Evolutionary conservation across 2,888 invertebrate genomes (phyloP), one percentile per base, ranked within the genome.

Genomic region (Limulus polyphemus): DNA sequence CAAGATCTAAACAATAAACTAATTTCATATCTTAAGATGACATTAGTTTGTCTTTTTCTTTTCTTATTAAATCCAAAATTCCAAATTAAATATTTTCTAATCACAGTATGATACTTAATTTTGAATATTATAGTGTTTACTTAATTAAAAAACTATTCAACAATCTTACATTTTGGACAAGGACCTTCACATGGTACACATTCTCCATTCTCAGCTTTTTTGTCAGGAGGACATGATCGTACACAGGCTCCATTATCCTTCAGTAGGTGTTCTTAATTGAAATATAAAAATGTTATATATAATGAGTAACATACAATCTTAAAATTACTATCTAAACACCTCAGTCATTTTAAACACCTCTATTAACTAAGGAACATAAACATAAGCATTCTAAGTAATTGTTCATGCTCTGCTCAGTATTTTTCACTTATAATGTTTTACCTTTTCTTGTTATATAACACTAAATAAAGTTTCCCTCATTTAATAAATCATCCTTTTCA

Each of bases 191-290:
- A 97, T 0, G 88, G 86, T 16, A 92, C 90, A 74, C 94, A 95
- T 75, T 93, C 92, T 14, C 90, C 90, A 69, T 89, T 86, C 58
- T 85, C 84, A 47, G 90, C 87, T 72, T 87, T 91, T 77, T 90
- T 93, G 75, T 86, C 88, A 12, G 84, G 83, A 0, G 94, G 93
- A 75, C 95, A 97, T 58, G 87, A 87, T 72, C 92, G 81, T 0
- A 97, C 95, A 76, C 97, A 97, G 4, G 93, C 94, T 11, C 93
- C 93, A 72, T 86, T 89, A 75, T 95, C 94, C 76, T 92, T 89
- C 55, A 95, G 77, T 68, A 95, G 81, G 79, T 94, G 94, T 70
- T 90, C 91, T 47, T 91, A 47, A 67, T 68, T 17, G 49, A n/a
- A 13, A 51, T 7, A 32, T 46, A 48, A 13, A 32, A 57, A 11